Percentiles rank a stretch among this genome's conserved stretches.
phyloP scores from a whole-genome alignment of 2,888 invertebrate species.

The Cheilosia grossa region DNA sequence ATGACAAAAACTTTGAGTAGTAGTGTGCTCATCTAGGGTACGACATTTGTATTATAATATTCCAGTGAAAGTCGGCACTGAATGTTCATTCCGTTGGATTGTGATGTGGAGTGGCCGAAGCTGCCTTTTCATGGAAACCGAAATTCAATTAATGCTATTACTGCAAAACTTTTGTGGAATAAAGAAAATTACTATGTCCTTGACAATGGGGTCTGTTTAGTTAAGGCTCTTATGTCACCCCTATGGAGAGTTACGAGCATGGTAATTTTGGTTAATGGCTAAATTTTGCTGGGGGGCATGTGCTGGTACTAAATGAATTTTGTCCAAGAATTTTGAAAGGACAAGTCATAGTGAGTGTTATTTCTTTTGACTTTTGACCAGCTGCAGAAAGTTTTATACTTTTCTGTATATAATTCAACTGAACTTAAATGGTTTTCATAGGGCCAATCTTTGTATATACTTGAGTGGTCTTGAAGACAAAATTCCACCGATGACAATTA shows the following conservation, averaged over 20 bases:
- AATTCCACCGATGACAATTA: too few species aligned
- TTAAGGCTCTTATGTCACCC: background rate
- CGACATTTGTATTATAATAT: slow-evolving; percentile 16
- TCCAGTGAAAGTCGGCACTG: slow-evolving; percentile 25
- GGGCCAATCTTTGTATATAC: too few species aligned
- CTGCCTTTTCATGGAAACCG: slow-evolving; percentile 5
- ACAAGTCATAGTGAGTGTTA: too few species aligned
- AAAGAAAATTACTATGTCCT: background rate
- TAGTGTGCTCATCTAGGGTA: slow-evolving; percentile 5
- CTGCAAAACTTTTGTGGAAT: slow-evolving; percentile 10
- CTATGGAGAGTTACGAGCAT: background rate
- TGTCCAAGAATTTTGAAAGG: too few species aligned
- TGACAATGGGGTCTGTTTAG: background rate
- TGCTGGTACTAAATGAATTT: too few species aligned
- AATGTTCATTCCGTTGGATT: slow-evolving; percentile 48
- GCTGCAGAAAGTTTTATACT: too few species aligned
- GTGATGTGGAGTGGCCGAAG: slow-evolving; percentile 28
- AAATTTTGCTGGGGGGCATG: background rate
- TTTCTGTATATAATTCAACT: too few species aligned
- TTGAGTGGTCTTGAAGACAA: too few species aligned
- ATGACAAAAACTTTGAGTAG: slow-evolving; percentile 40
- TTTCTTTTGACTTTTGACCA: too few species aligned
- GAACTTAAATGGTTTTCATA: too few species aligned
- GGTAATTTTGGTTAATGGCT: slow-evolving; percentile 4
- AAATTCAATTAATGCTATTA: slow-evolving; percentile 56